These are phyloP conservation scores for Mycetomoellerius zeteki DNA, from an alignment of 1,140 invertebrate genomes.

Conservation along the genomic window DNA sequence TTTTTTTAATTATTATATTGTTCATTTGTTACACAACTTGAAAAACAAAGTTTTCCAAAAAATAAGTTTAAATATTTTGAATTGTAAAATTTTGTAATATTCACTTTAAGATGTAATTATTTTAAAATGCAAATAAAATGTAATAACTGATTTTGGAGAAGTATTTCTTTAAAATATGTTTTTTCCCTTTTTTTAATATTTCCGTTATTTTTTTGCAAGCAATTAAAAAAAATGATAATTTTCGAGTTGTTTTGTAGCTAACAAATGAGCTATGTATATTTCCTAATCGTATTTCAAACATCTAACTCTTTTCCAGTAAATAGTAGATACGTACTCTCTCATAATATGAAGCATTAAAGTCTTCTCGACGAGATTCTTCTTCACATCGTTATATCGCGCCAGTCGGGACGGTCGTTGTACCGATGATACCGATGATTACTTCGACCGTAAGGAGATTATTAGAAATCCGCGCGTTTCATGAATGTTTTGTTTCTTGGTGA, in stretches of 20 bases:
- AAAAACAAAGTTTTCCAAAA: no score
- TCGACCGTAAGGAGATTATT: slow-evolving; percentile 44
- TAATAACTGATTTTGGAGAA: no score
- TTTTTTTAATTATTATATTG: not conserved
- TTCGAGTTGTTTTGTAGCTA: no score
- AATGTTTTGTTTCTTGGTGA: slow-evolving; percentile 66
- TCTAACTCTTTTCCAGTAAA: not conserved
- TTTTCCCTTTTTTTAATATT: no score
- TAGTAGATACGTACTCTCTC: slow-evolving; percentile 21
- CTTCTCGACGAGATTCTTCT: slow-evolving; percentile 57
- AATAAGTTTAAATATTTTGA: no score
- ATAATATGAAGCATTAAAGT: slow-evolving; percentile 69
- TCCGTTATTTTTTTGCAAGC: no score
- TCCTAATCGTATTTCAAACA: not conserved
- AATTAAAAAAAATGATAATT: no score
- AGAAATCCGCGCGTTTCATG: not conserved
- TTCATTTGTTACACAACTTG: no score
- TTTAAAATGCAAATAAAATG: no score
- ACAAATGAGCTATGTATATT: not conserved
- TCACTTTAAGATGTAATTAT: no score
- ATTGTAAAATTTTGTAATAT: no score
- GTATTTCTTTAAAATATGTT: no score
- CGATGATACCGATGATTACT: slow-evolving; percentile 70
- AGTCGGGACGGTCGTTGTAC: slow-evolving; percentile 46
- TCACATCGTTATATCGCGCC: slow-evolving; percentile 49